Evolutionary conservation across 2,888 invertebrate genomes (phyloP).

Genomic region (Coelinius sp.): DNA sequence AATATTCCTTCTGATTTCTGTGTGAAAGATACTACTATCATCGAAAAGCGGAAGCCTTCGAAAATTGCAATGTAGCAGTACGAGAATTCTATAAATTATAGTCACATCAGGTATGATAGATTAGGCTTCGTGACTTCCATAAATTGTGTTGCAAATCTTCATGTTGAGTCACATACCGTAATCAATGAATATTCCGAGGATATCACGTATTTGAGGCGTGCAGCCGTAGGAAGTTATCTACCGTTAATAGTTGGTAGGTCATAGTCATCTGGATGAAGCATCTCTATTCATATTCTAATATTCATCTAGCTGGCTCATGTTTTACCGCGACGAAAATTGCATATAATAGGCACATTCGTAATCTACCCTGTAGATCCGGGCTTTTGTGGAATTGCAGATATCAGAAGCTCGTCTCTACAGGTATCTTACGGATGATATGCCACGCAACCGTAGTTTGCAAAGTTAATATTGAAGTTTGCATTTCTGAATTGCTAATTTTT

Average conservation of each 20-base stretch:
- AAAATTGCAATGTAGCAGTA: conserved; percentile 40
- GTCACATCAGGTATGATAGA: conserved; percentile 59
- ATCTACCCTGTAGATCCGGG: conserved; percentile 99
- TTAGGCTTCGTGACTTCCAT: conserved; percentile 66
- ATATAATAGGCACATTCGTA: conserved; percentile 88
- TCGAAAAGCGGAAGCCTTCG: not conserved
- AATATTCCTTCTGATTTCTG: no score
- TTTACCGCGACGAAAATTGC: conserved; percentile 37
- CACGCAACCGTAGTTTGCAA: conserved; percentile 76
- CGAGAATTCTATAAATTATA: conserved; percentile 53
- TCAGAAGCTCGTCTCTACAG: conserved; percentile 99
- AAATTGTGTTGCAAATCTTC: conserved; percentile 60
- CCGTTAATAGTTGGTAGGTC: not conserved
- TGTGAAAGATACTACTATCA: conserved; percentile 1
- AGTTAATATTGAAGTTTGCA: no score
- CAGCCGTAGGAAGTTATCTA: not conserved
- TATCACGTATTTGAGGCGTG: conserved; percentile 57
- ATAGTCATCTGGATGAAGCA: not conserved
- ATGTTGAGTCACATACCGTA: conserved; percentile 65
- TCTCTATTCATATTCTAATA: not conserved
- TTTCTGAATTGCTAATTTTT: no score
- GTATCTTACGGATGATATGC: conserved; percentile 98
- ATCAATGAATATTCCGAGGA: conserved; percentile 57
- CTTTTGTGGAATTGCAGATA: conserved; percentile 90
- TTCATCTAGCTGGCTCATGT: not conserved